Conservation (phyloP, 2,113 vertebrate species). For the Menidia beryllina region DNA sequence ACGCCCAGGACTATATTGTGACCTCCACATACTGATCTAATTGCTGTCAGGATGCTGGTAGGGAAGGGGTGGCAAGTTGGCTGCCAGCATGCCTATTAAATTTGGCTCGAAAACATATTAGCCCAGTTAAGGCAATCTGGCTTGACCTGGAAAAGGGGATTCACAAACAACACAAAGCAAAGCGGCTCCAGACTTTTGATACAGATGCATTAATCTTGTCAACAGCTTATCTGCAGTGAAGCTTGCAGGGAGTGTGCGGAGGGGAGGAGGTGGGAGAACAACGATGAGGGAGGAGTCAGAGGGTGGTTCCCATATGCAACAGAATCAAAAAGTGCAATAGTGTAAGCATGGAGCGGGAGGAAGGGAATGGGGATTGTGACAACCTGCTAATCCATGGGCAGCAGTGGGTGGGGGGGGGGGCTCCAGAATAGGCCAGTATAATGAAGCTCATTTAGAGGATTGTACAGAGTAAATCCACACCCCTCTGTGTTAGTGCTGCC, state of each 20-base stretch:
- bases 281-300: not conserved
- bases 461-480: slow-evolving; percentile 74
- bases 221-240: slow-evolving; percentile 76
- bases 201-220: slow-evolving; percentile 79
- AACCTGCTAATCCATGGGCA: slow-evolving; percentile 66
- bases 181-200: slow-evolving; percentile 78
- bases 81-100: slow-evolving; percentile 52
- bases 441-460: slow-evolving; percentile 80
- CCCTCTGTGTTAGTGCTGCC: slow-evolving; percentile 49
- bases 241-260: slow-evolving; percentile 52
- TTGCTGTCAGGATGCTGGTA: slow-evolving; percentile 2
- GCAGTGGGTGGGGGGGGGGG: slow-evolving; percentile 34
- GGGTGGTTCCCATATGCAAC: slow-evolving; percentile 17
- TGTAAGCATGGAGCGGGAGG: slow-evolving; percentile 52
- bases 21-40: slow-evolving; percentile 22
- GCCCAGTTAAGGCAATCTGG: slow-evolving; percentile 74
- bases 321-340: slow-evolving; percentile 73
- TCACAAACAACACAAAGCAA: slow-evolving; percentile 71
- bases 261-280: not conserved
- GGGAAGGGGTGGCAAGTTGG: slow-evolving; percentile 25
- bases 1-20: slow-evolving; percentile 7
- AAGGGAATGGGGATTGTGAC: slow-evolving; percentile 60
- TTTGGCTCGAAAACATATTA: slow-evolving; percentile 75
- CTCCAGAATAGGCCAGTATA: slow-evolving; percentile 67
- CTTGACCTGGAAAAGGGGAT: slow-evolving; percentile 78